Evolutionary conservation across 2,797 vertebrate genomes (phyloP).

Genomic region (Coregonus ussuriensis): DNA sequence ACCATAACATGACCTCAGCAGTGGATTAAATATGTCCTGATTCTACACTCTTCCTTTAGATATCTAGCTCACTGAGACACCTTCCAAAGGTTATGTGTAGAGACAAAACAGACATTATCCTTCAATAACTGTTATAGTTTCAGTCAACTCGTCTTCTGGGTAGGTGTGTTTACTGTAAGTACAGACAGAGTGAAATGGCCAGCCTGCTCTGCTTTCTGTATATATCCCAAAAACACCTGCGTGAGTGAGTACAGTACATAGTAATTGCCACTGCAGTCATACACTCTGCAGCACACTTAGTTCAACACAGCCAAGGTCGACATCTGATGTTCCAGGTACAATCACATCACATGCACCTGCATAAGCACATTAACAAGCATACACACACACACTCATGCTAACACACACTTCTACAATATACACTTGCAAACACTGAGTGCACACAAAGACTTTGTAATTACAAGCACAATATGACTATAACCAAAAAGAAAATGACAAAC

Average conservation of each 20-base stretch:
- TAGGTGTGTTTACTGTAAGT: neutral
- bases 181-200: neutral
- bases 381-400: constrained; percentile 3
- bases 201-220: neutral
- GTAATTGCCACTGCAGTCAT: neutral
- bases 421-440: neutral
- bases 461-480: constrained; percentile 13
- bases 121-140: neutral
- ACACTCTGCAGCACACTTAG: neutral
- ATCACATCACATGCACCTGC: neutral
- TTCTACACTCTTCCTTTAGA: too few species aligned
- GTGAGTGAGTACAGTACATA: too few species aligned
- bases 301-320: neutral
- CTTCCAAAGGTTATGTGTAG: neutral
- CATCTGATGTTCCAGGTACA: neutral
- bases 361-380: neutral
- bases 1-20: too few species aligned
- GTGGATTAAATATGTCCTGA: too few species aligned
- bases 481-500: neutral
- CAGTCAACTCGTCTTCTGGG: neutral
- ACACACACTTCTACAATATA: neutral
- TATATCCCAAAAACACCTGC: neutral
- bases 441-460: neutral
- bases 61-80: neutral
- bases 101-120: neutral